Base-by-base conservation (phyloP, 2,888 invertebrate genomes). In the Phengaris alcon region DNA sequence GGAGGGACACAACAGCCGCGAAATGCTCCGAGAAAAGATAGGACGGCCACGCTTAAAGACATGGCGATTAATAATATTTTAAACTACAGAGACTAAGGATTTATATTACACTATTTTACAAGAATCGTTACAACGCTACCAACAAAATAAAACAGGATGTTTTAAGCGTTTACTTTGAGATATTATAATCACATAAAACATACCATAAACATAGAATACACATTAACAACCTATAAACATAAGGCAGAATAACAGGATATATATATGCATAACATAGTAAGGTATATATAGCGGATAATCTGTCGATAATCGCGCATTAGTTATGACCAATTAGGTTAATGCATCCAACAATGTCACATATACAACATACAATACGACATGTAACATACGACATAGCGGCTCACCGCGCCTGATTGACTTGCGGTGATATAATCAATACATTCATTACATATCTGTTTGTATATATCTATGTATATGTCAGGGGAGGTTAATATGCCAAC, bases 371-470 rank as follows among this genome's bases (percentile, higher is more conserved):
- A 59, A 59, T 12, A 64, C 10, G 10, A 59, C 64, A 59, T 59
- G 22, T 15, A 8, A 55, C 8, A 59, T 64, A 64, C 64, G 35
- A 64, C 64, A 44, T 64, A 44, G 64, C 35, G 64, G 64, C 64
- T 64, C 64, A 64, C 64, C 64, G 35, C 64, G 64, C 64, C 44
- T 44, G 64, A 64, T 64, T 64, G 64, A 64, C 64, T 64, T 64
- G 64, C 64, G 64, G 64, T 64, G 64, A 64, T 64, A 64, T 64
- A 64, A 64, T 64, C 64, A 64, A 64, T 64, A 64, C 64, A 64
- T 64, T 64, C 64, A 64, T 64, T 64, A 64, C 64, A 64, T 64
- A 59, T 55, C 8, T 64, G 6, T 64, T 8, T 59, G 59, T 59
- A 59, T 59, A 10, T 15, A 3, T 8, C 15, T 15, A 55, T 55